These are phyloP conservation scores for Telmatochromis sp. DNA, from an alignment of 2,113 vertebrate genomes.

Conservation along the genomic window DNA sequence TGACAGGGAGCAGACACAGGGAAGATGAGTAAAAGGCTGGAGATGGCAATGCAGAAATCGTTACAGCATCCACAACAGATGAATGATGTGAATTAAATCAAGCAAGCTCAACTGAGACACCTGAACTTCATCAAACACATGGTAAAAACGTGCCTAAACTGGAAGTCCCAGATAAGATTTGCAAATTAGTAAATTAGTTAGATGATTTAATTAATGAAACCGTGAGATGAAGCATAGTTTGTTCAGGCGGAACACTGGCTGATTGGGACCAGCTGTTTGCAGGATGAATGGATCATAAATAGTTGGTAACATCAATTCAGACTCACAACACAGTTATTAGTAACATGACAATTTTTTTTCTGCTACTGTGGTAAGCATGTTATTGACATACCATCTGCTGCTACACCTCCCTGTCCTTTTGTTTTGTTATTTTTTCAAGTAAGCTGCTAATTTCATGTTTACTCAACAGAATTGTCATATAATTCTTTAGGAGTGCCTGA, in stretches of 20 bases:
- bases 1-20: background rate
- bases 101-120: background rate
- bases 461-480: background rate
- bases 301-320: background rate
- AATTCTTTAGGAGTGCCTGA: background rate
- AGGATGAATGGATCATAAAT: background rate
- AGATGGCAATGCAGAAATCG: background rate
- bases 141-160: background rate
- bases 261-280: background rate
- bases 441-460: background rate
- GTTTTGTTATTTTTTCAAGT: background rate
- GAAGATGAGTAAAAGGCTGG: background rate
- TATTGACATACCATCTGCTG: background rate
- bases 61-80: background rate
- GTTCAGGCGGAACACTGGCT: background rate
- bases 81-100: background rate
- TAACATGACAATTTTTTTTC: background rate
- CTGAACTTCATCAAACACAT: background rate
- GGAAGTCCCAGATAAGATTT: background rate
- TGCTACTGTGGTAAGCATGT: background rate
- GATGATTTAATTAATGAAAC: background rate
- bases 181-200: background rate
- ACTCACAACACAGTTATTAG: background rate
- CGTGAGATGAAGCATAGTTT: background rate
- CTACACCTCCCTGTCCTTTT: background rate